Base-by-base conservation (phyloP, 2,797 vertebrate genomes). In the Fistularia commersonii region DNA sequence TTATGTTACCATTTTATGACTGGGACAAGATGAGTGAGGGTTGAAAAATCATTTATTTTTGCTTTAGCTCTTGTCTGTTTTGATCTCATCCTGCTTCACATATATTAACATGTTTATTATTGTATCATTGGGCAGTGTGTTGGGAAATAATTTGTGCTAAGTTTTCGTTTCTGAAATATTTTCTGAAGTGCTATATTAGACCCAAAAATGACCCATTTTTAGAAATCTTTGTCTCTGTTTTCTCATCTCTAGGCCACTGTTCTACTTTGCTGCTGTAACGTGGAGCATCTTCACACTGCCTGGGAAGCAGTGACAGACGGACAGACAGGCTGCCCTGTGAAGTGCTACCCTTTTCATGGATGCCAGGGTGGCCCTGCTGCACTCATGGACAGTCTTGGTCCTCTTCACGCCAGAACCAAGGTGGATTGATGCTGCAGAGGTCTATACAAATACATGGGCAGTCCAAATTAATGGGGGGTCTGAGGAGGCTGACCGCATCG, bases 361-460 rank as follows among this genome's bases (percentile, higher is more conserved):
- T 93, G 92, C 91, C 91, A 87, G 87, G 82, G 91, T 88, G 88
- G 77, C 79, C 76, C 88, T 91, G 84, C 83, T 89, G 76, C 90
- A 90, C 74, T 81, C 92, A 69, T 92, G 93, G 92, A 87, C 92
- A 79, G 81, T 84, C 74, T 80, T 89, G 80, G 85, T 90, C 83
- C 82, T 89, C 78, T 80, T 93, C 54, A 51, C 80, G 65, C 74
- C 88, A 55, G 77, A 87, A 56, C 69, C 64, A 51, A 84, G 61
- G 58, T 80, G 76, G 61, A 67, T 58, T 57, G 61, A 76, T 33
- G 60, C 61, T 2, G 74, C 92, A 66, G 88, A 77, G 52, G 69
- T 98, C 77, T 99, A 93, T 86, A 98, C 93, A 79, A 98, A 99
- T 79, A 88, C 94, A 6, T 99, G 97, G 96, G 97, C 97, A 0